Conservation (phyloP, 1,140 invertebrate genomes). For the Camponotus vicinus region DNA sequence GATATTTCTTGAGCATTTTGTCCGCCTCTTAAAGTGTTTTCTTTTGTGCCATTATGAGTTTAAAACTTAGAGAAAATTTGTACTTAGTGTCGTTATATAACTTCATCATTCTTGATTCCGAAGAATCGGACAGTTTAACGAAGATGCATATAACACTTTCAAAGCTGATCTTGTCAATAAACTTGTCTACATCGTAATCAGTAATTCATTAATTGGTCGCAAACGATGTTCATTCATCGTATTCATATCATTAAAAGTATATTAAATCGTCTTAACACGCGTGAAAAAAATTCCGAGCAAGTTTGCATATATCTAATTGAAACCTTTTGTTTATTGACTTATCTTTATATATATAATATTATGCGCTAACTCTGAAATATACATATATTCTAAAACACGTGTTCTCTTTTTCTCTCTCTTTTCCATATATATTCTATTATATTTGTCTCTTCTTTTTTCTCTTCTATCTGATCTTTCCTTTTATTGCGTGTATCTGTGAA, state of each 20-base stretch:
- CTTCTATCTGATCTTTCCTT: not conserved
- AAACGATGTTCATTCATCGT: too few species aligned
- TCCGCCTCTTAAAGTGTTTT: slow-evolving; percentile 97
- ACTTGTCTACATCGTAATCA: too few species aligned
- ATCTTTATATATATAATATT: slow-evolving; percentile 1
- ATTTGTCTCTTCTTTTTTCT: not conserved
- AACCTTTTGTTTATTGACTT: too few species aligned
- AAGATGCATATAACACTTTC: too few species aligned
- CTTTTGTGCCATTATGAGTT: slow-evolving; percentile 97
- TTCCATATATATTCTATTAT: slow-evolving; percentile 22
- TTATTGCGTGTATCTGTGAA: not conserved
- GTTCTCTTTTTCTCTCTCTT: slow-evolving; percentile 12
- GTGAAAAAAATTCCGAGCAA: too few species aligned
- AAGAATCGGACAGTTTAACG: not conserved
- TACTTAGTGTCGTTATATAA: slow-evolving; percentile 81
- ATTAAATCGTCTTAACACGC: too few species aligned
- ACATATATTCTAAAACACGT: slow-evolving; percentile 43
- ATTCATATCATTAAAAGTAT: too few species aligned
- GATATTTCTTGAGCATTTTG: slow-evolving; percentile 97
- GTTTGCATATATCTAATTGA: too few species aligned
- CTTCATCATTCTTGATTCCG: slow-evolving; percentile 66
- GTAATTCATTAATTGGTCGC: too few species aligned
- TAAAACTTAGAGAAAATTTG: slow-evolving; percentile 85
- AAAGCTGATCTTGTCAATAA: too few species aligned
- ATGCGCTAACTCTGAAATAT: slow-evolving; percentile 29